Evolutionary conservation across 2,888 invertebrate genomes (phyloP), one percentile per base, ranked within the genome.

Genomic region (Pollenia griseotomentosa): DNA sequence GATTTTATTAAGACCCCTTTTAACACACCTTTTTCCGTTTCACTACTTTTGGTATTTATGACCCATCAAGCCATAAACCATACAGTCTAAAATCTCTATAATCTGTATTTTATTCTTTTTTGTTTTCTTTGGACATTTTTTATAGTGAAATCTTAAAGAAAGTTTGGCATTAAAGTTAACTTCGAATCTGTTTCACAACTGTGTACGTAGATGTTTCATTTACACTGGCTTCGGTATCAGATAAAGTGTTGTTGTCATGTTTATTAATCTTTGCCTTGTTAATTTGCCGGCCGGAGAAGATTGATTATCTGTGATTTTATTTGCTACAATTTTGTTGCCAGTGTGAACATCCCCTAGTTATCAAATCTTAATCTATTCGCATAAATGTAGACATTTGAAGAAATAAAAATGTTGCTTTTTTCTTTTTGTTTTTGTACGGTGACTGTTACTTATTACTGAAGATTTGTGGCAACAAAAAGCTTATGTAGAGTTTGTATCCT

Each of bases 31-130:
- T 87, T 84, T 87, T 87, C 74, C 81, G 71, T 78, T 87, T 82
- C 78, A 87, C 84, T 87, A 84, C 81, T 84, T 82, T 87, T 82
- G 84, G 87, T 84, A 87, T 87, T 87, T 87, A 87, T 82, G 87
- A 57, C 84, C 83, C 84, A 87, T 84, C 84, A 87, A 40, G 55
- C 78, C 16, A 57, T 74, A 87, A 81, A 77, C 83, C 71, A 80
- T 81, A 78, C 84, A 44, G 66, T 66, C 61, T 78, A 23, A 81
- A 87, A 74, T 84, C 78, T 79, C 71, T 71, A 65, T 79, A 73
- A 81, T 82, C 81, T 82, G 73, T 1, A 66, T 14, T 40, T 65
- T 71, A 40, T 80, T 57, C 3, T n/a, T 70, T 44, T 71, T 42
- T 23, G 40, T 11, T 14, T 44, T 16, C 42, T 40, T 65, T 57